Base-by-base conservation (phyloP, 2,113 vertebrate species). In the Sterrhoptilus dennistouni region DNA sequence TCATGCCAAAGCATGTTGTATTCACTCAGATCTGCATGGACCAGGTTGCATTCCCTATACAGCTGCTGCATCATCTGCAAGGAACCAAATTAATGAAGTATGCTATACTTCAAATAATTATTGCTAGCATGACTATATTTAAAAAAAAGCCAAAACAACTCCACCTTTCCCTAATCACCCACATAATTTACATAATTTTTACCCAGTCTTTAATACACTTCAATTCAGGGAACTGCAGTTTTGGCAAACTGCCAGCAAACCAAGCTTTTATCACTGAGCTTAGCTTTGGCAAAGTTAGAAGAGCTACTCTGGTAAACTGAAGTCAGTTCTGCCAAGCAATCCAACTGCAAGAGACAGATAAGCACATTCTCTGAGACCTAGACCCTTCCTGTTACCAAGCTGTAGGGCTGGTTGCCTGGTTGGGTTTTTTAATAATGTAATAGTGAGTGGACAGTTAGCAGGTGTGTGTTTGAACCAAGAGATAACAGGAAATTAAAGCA, bases 1-100 rank as follows among this genome's bases (percentile, higher is more conserved):
- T 98, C 96, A 38, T 99, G 98, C 99, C 99, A 99, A 74, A 99
- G 97, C 98, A 99, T 99, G 97, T 99, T 99, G 94, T 99, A 99
- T 96, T 99, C 99, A 90, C 99, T 99, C 96, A 99, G 98, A 83
- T 99, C 99, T 16, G 99, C 99, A 35, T 99, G 99, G 33, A 99
- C 98, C n/a, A 99, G 98, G 4, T 98, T 98, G 86, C 99, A 99
- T 59, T 99, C 97, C 13, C 98, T 97, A 96, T 98, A 99, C 57
- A 99, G 68, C 90, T 97, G 97, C 87, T 98, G 99, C 99, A 99
- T 99, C 98, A 99, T 91, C 99, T 99, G 93, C 66, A 87, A 93
- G 54, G 31, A 93, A 76, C 24, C 38, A 94, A 70, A 57, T 11
- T 33, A 69, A 79, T 42, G 12, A 83, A 54, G 40, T 2, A 8